A percentile compares a stretch with the other conserved stretches of the same genome.
These are phyloP conservation scores for Eidolon helvum DNA, from an alignment of 2,113 vertebrate species.

Conservation along the genomic window DNA sequence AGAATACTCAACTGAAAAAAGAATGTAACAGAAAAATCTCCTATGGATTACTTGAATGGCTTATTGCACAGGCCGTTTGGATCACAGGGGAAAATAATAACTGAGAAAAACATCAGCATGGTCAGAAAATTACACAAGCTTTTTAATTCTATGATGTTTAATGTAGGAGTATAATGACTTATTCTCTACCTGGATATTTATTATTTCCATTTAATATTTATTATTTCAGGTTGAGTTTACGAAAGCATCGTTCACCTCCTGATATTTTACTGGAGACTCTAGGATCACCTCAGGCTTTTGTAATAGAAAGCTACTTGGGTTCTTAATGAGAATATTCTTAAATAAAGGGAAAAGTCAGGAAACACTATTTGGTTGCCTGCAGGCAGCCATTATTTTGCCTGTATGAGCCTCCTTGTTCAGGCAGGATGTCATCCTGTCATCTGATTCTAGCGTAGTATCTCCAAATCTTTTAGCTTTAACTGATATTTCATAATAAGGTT, in stretches of 20 bases:
- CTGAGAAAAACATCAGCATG: background rate
- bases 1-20: background rate
- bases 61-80: background rate
- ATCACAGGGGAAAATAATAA: background rate
- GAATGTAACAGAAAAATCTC: background rate
- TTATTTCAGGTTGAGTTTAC: background rate
- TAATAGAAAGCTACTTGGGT: background rate
- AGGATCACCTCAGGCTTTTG: background rate
- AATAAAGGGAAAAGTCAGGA: background rate
- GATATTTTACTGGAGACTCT: background rate
- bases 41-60: background rate
- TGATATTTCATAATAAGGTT: background rate
- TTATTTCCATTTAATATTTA: background rate
- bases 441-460: background rate
- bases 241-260: background rate
- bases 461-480: background rate
- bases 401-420: fast-evolving
- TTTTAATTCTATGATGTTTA: background rate
- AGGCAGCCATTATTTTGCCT: fast-evolving
- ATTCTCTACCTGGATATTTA: background rate
- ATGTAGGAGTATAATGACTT: background rate
- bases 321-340: background rate
- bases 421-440: background rate
- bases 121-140: background rate
- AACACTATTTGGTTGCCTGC: fast-evolving